These are phyloP conservation scores for Sander lucioperca DNA, from an alignment of 2,113 vertebrate genomes.

Conservation along the genomic window DNA sequence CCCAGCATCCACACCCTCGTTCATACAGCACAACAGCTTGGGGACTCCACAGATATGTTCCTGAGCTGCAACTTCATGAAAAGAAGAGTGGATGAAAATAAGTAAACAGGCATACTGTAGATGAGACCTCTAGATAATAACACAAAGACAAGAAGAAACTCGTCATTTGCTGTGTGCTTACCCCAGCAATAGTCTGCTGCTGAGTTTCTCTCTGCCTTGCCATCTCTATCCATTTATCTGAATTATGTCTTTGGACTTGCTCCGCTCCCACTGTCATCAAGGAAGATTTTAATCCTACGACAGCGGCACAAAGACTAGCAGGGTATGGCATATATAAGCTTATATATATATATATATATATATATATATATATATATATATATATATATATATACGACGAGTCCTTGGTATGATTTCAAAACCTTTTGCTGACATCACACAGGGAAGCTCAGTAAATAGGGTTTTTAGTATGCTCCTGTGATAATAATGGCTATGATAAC, in stretches of 20 bases:
- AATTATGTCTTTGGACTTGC: slow-evolving; percentile 55
- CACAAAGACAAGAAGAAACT: slow-evolving; percentile 27
- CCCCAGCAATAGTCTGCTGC: slow-evolving; percentile 57
- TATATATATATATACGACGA: too few species aligned
- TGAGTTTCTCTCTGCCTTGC: slow-evolving; percentile 27
- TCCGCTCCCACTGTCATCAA: slow-evolving; percentile 54
- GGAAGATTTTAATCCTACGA: slow-evolving; percentile 40
- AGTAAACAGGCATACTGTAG: slow-evolving; percentile 27
- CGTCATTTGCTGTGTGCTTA: slow-evolving; percentile 42
- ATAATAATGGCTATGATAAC: neutral
- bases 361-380: too few species aligned
- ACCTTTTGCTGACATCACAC: neutral
- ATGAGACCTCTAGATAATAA: slow-evolving; percentile 42
- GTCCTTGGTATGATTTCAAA: neutral
- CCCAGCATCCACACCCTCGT: slow-evolving; percentile 12
- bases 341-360: neutral
- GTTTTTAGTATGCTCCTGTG: neutral
- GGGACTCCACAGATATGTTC: slow-evolving; percentile 7
- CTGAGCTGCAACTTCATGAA: slow-evolving; percentile 23
- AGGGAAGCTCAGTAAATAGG: neutral
- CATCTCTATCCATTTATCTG: slow-evolving; percentile 51
- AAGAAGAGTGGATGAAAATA: slow-evolving; percentile 37
- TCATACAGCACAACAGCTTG: slow-evolving; percentile 11
- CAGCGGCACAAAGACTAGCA: neutral
- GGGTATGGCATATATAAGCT: neutral